Percentiles rank a stretch among this genome's conserved stretches.
Conservation (phyloP, 2,113 vertebrate species). For the Oxyruncus cristatus region DNA sequence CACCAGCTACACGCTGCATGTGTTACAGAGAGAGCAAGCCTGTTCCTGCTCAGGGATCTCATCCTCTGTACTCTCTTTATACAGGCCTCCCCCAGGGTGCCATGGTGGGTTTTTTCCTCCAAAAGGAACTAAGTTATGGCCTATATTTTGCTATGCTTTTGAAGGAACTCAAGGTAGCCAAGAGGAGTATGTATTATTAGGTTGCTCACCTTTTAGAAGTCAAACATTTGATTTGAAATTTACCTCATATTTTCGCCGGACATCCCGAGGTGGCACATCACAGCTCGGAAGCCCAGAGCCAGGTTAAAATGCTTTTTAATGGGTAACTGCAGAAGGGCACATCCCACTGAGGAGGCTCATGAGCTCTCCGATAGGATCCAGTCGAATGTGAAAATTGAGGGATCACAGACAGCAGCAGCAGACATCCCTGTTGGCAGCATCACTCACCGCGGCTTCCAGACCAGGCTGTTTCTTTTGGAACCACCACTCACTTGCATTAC, state of each 20-base stretch:
- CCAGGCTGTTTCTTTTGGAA: background rate
- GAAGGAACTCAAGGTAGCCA: background rate
- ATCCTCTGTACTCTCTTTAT: background rate
- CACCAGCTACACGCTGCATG: rapidly evolving
- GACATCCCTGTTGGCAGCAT: background rate
- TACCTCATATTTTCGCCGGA: background rate
- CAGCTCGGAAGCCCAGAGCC: background rate
- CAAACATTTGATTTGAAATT: background rate
- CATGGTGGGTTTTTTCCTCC: background rate
- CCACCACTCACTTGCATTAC: rapidly evolving
- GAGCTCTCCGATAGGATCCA: background rate
- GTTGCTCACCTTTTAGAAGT: background rate
- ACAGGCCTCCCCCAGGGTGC: background rate
- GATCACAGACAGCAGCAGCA: background rate
- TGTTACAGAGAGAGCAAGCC: background rate
- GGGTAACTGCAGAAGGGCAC: background rate
- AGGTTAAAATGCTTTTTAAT: background rate
- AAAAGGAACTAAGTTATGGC: background rate
- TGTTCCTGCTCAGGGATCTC: background rate
- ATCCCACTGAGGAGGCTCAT: background rate
- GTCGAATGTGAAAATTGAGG: background rate
- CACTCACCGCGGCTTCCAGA: background rate
- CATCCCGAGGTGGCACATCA: background rate
- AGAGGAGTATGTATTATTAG: background rate
- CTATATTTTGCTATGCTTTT: background rate